Conservation (phyloP, 2,888 invertebrate species). For the Agelastica alni region DNA sequence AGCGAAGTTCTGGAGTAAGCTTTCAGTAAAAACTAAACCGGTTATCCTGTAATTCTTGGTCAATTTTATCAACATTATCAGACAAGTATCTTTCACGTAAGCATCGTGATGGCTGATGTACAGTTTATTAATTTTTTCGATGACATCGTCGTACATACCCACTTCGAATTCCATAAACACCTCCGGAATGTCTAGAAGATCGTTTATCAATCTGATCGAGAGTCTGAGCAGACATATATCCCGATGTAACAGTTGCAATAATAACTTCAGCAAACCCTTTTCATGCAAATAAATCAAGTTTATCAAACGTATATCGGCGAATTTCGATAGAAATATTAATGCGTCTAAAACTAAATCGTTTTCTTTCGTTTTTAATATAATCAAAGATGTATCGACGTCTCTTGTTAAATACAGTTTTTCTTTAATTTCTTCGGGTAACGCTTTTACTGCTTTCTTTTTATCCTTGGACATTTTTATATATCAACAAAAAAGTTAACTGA, state of each 20-base stretch:
- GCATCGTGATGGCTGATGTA: constrained; percentile 40
- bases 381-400: constrained; percentile 47
- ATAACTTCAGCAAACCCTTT: constrained; percentile 40
- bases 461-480: too few species aligned
- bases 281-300: constrained; percentile 41
- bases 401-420: constrained; percentile 44
- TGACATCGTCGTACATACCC: constrained; percentile 40
- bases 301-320: constrained; percentile 43
- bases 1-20: constrained; percentile 40
- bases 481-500: too few species aligned
- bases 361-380: constrained; percentile 44
- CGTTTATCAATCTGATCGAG: constrained; percentile 41
- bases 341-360: constrained; percentile 45
- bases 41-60: constrained; percentile 38
- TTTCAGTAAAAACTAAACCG: constrained; percentile 38
- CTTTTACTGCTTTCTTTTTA: too few species aligned
- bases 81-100: constrained; percentile 41
- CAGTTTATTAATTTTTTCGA: constrained; percentile 41
- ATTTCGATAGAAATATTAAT: constrained; percentile 46
- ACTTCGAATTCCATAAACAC: constrained; percentile 44
- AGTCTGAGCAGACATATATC: constrained; percentile 45
- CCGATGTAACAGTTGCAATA: constrained; percentile 39
- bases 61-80: constrained; percentile 40
- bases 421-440: constrained; percentile 37
- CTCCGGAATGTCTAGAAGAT: constrained; percentile 38